Evolutionary conservation across 2,113 vertebrate species (phyloP).

Genomic region (Rhea americana): DNA sequence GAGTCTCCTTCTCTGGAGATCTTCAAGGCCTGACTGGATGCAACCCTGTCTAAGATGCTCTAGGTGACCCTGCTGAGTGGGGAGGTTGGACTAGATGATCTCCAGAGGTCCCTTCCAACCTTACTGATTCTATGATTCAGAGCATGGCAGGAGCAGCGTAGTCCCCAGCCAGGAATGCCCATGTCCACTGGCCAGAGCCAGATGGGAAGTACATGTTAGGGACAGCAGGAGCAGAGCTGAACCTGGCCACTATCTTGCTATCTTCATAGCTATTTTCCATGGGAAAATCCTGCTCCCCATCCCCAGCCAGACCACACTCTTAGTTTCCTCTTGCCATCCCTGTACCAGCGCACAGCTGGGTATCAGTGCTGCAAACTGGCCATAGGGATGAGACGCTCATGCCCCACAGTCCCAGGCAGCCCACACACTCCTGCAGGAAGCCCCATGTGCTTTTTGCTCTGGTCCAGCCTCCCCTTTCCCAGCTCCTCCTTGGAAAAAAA

Average conservation of each 20-base stretch:
- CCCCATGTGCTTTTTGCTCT: neutral
- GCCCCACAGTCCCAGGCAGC: neutral
- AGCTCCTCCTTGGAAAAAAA: neutral
- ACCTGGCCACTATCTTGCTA: neutral
- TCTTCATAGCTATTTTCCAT: neutral
- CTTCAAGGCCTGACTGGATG: too few species aligned
- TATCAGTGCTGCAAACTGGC: neutral
- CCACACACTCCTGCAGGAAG: neutral
- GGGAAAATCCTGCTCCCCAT: neutral
- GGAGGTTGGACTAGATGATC: too few species aligned
- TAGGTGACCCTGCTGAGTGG: too few species aligned
- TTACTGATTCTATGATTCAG: neutral
- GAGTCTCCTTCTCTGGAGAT: too few species aligned
- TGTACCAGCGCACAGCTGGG: neutral
- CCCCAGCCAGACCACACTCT: too few species aligned
- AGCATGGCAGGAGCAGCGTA: slow-evolving; percentile 30
- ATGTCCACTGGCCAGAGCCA: neutral
- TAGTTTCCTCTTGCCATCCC: too few species aligned
- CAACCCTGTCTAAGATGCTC: too few species aligned
- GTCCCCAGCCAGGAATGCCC: neutral
- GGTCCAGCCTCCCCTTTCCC: too few species aligned
- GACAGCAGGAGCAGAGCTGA: neutral
- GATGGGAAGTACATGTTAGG: neutral
- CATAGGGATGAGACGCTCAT: neutral
- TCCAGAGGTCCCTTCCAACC: too few species aligned